Evolutionary conservation across 1,140 invertebrate genomes (phyloP).

Genomic region (Bombus superbus): DNA sequence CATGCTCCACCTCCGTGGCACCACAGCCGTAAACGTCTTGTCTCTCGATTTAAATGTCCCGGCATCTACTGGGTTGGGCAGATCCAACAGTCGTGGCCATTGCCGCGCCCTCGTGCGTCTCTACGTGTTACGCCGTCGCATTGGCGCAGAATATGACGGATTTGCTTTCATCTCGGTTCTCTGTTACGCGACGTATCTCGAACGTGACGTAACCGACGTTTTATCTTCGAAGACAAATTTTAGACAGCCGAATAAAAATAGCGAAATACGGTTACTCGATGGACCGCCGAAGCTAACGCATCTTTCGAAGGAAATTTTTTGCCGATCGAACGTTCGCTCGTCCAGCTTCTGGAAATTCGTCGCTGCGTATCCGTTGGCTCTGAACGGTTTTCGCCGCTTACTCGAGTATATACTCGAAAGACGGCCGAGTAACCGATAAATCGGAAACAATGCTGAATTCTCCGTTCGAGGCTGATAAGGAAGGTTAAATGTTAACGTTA

Average conservation of each 20-base stretch:
- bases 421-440: not conserved
- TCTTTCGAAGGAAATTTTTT: too few relatives aligned
- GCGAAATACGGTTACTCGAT: too few relatives aligned
- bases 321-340: too few relatives aligned
- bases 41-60: constrained; percentile 64
- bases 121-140: not conserved
- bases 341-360: too few relatives aligned
- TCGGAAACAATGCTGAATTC: not conserved
- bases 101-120: constrained; percentile 46
- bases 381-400: not conserved
- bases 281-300: too few relatives aligned
- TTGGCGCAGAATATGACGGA: not conserved
- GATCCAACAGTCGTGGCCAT: constrained; percentile 48
- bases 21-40: constrained; percentile 65
- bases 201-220: too few relatives aligned
- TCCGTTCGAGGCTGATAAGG: not conserved
- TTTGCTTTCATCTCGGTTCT: too few relatives aligned
- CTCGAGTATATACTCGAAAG: too few relatives aligned
- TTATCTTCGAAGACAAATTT: too few relatives aligned
- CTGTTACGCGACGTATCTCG: too few relatives aligned
- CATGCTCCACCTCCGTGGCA: constrained; percentile 58
- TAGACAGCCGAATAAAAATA: too few relatives aligned
- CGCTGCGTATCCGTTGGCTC: too few relatives aligned
- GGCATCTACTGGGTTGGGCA: constrained; percentile 57
- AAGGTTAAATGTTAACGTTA: constrained; percentile 35